A percentile compares a stretch with the other conserved stretches of the same genome.
Evolutionary conservation across 2,797 vertebrate species (phyloP).

Genomic region (Sitta carolinensis): DNA sequence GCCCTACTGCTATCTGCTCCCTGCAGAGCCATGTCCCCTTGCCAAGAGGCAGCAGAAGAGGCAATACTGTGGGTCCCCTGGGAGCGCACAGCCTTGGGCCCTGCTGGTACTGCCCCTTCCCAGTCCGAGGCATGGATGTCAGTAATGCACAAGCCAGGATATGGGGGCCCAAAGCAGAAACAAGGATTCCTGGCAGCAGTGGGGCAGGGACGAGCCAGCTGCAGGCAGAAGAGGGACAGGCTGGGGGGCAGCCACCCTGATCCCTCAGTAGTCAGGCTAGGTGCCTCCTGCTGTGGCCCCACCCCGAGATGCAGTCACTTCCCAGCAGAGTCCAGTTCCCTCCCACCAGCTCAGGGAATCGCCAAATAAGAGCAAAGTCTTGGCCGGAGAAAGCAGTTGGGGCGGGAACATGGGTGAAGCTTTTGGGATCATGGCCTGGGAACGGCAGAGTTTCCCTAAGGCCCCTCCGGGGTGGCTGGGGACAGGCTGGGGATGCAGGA

Average conservation of each 20-base stretch:
- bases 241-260: not conserved
- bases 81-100: not conserved
- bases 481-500: accelerated
- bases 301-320: slow-evolving; percentile 44
- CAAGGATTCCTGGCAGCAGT: not conserved
- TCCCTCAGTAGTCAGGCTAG: not conserved
- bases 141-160: accelerated
- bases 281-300: slow-evolving; percentile 8
- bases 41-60: not conserved
- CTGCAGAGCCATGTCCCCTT: not conserved
- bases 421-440: not conserved
- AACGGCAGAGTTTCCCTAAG: not conserved
- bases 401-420: slow-evolving; percentile 45
- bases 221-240: not conserved
- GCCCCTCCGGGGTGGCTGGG: not conserved
- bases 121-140: accelerated
- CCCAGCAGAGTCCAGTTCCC: slow-evolving; percentile 36
- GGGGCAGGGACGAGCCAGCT: not conserved
- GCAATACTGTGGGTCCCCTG: not conserved
- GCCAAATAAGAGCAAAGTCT: slow-evolving; percentile 68
- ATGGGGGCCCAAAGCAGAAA: not conserved
- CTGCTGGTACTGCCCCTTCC: accelerated
- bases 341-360: slow-evolving; percentile 38
- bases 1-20: not conserved
- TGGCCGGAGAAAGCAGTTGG: not conserved